phyloP scores from a whole-genome alignment of 2,888 invertebrate genomes.

The Mayetiola destructor region DNA sequence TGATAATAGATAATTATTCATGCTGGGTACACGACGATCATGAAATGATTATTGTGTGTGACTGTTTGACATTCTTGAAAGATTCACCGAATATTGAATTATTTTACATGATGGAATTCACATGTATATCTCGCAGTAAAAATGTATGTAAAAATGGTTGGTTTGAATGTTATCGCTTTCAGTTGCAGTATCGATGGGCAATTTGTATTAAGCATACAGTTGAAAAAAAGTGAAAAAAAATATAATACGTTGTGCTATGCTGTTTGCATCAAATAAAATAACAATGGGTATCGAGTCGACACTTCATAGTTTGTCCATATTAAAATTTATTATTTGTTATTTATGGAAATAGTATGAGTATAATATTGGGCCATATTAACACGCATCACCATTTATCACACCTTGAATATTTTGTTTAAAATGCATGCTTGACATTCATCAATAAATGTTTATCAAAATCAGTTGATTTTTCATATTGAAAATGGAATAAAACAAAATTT shows the following conservation, averaged over 20 bases:
- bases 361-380: background rate
- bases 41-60: no score
- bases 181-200: no score
- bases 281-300: background rate
- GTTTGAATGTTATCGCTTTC: no score
- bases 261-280: background rate
- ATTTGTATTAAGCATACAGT: background rate
- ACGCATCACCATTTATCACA: background rate
- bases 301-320: background rate
- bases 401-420: background rate
- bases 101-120: no score
- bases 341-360: background rate
- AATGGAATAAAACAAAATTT: background rate
- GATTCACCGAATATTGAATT: no score
- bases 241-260: background rate
- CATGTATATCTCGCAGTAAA: no score
- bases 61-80: no score
- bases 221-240: background rate
- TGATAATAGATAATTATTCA: no score
- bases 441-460: conserved; percentile 15
- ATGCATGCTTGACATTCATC: conserved; percentile 13
- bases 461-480: conserved; percentile 11
- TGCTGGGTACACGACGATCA: no score
- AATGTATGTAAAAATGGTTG: no score
- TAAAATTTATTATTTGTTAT: background rate